Evolutionary conservation across 2,797 vertebrate species (phyloP).

Genomic region (Bradypodion ventrale): DNA sequence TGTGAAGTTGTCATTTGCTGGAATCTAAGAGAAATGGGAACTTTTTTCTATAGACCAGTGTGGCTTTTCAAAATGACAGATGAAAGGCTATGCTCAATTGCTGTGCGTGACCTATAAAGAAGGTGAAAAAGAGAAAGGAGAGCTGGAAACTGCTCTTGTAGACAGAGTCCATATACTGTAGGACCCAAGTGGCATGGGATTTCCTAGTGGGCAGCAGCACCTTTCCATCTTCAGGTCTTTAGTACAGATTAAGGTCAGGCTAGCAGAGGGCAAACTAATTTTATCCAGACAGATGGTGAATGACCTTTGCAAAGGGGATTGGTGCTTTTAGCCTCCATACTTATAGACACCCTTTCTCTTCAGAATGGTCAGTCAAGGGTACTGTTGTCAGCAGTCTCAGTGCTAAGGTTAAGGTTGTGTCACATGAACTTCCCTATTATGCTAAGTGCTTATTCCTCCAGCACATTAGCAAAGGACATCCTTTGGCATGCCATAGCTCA

Average conservation of each 20-base stretch:
- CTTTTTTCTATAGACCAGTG: conserved; percentile 17
- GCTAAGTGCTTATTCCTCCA: conserved; percentile 10
- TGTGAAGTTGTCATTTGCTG: conserved; percentile 2
- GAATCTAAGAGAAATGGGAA: background rate
- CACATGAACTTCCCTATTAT: background rate
- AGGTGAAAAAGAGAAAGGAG: background rate
- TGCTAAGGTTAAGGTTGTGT: conserved; percentile 17
- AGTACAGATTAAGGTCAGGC: conserved; percentile 20
- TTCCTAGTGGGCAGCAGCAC: background rate
- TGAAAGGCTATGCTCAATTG: background rate
- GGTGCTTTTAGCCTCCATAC: conserved; percentile 7
- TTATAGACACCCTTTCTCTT: conserved; percentile 31
- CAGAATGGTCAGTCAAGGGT: conserved; percentile 2
- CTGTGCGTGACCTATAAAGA: background rate
- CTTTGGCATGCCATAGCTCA: background rate
- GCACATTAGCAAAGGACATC: conserved; percentile 6
- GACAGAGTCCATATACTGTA: conserved; percentile 1
- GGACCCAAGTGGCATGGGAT: background rate
- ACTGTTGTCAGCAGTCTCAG: background rate
- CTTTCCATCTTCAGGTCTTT: conserved; percentile 23
- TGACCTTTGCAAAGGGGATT: conserved; percentile 29
- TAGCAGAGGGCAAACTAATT: conserved; percentile 25
- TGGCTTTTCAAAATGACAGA: background rate
- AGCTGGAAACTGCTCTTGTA: background rate
- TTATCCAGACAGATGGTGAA: conserved; percentile 25